These are phyloP conservation scores for Drosophila acutilabella DNA, from an alignment of 2,888 invertebrate species.

Conservation along the genomic window DNA sequence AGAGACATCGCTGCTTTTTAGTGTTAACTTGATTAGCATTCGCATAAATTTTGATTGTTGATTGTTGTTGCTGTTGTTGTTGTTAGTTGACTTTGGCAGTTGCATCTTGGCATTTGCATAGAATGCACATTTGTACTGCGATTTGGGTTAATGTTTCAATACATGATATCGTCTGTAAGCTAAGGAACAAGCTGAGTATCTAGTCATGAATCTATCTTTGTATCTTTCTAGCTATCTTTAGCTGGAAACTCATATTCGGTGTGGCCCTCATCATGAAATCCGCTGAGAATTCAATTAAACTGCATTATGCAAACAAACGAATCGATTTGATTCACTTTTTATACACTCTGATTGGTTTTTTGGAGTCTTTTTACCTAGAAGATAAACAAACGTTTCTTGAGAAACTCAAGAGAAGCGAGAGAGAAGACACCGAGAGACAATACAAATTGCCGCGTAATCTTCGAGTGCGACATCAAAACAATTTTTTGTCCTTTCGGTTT, in stretches of 20 bases:
- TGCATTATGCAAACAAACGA: slow-evolving; percentile 70
- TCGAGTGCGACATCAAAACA: slow-evolving; percentile 65
- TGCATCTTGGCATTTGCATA: slow-evolving; percentile 82
- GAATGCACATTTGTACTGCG: slow-evolving; percentile 76
- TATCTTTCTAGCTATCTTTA: slow-evolving; percentile 26
- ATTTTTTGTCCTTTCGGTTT: slow-evolving; percentile 62
- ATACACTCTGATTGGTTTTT: slow-evolving; percentile 5
- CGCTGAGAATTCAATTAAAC: slow-evolving; percentile 72
- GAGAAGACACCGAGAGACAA: slow-evolving; percentile 53
- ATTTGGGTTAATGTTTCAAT: slow-evolving; percentile 55
- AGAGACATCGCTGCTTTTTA: slow-evolving; percentile 50
- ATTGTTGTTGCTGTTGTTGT: slow-evolving; percentile 11
- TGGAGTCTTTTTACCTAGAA: slow-evolving; percentile 40
- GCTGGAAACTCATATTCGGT: slow-evolving; percentile 28
- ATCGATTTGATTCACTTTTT: slow-evolving; percentile 31
- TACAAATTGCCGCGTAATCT: slow-evolving; percentile 82
- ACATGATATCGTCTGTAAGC: too few species aligned
- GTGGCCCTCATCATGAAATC: slow-evolving; percentile 48
- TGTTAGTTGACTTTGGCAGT: slow-evolving; percentile 41
- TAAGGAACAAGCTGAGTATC: neutral
- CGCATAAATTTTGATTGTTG: slow-evolving; percentile 70
- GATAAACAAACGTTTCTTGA: slow-evolving; percentile 52
- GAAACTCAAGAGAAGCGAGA: slow-evolving; percentile 42
- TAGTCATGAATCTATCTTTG: neutral
- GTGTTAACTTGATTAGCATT: slow-evolving; percentile 82